Conservation (phyloP, 2,797 vertebrate species). For the Echeneis naucrates region DNA sequence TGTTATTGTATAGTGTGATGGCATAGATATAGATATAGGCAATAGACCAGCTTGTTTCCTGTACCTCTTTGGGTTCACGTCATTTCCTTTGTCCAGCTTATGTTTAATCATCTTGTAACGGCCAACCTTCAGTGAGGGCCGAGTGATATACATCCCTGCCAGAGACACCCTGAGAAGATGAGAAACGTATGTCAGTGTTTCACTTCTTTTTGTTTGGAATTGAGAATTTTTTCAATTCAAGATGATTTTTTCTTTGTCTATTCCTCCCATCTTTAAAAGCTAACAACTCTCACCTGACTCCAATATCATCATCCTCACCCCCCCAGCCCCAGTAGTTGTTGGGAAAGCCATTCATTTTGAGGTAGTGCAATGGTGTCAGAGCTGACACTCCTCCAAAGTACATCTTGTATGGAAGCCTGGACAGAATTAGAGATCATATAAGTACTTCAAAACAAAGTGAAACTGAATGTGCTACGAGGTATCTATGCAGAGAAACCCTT, state of each 20-base stretch:
- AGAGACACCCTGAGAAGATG: constrained; percentile 83
- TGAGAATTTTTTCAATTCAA: background rate
- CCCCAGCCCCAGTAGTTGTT: constrained; percentile 91
- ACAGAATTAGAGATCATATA: background rate
- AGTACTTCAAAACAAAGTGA: background rate
- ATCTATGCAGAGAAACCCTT: background rate
- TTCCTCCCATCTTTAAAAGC: background rate
- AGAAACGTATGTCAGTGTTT: constrained; percentile 3
- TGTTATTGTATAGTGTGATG: no score
- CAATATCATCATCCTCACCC: constrained; percentile 87
- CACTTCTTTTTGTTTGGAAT: background rate
- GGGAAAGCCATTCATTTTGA: constrained; percentile 90
- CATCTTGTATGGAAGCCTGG: constrained; percentile 86
- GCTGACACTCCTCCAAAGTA: constrained; percentile 90
- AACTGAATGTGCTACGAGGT: background rate
- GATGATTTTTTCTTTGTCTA: constrained; percentile 12
- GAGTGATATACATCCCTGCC: constrained; percentile 86
- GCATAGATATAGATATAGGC: no score
- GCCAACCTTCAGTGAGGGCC: constrained; percentile 84
- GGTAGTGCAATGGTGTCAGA: constrained; percentile 85
- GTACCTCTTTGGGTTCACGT: constrained; percentile 86
- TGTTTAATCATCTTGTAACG: constrained; percentile 91
- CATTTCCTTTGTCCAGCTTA: constrained; percentile 86
- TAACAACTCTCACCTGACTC: constrained; percentile 78
- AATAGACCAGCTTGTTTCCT: constrained; percentile 1